Evolutionary conservation across 1,140 invertebrate genomes (phyloP).

Genomic region (Chrysoperla carnea): DNA sequence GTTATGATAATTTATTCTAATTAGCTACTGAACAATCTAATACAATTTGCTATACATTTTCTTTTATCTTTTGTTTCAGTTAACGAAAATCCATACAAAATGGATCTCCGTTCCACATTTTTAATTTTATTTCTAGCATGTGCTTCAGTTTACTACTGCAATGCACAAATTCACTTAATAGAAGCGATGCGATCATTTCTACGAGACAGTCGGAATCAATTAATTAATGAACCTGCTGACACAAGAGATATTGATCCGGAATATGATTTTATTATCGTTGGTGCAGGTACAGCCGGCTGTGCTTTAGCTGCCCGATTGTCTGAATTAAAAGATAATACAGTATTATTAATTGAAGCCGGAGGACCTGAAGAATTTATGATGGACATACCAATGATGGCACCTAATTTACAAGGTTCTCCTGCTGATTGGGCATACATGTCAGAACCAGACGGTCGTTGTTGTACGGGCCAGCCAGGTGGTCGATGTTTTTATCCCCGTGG

Average conservation of each 20-base stretch:
- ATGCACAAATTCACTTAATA: too few relatives aligned
- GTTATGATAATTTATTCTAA: too few relatives aligned
- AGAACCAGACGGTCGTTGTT: background rate
- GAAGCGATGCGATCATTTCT: too few relatives aligned
- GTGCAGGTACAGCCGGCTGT: slow-evolving; percentile 63
- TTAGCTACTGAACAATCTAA: too few relatives aligned
- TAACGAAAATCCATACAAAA: too few relatives aligned
- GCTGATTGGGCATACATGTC: background rate
- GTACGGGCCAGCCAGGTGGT: slow-evolving; percentile 18
- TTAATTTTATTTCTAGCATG: too few relatives aligned
- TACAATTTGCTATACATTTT: too few relatives aligned
- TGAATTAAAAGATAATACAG: slow-evolving; percentile 33
- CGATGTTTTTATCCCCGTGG: slow-evolving; percentile 31
- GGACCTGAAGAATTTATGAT: slow-evolving; percentile 6
- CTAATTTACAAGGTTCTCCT: background rate
- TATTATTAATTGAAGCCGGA: slow-evolving; percentile 53
- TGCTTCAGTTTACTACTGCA: too few relatives aligned
- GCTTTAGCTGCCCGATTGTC: slow-evolving; percentile 52
- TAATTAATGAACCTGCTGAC: too few relatives aligned
- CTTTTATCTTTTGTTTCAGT: too few relatives aligned
- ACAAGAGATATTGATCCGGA: background rate
- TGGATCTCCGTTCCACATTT: too few relatives aligned
- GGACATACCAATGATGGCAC: background rate
- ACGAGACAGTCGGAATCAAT: too few relatives aligned
- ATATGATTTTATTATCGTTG: slow-evolving; percentile 27